A percentile compares a stretch with the other conserved stretches of the same genome.
Evolutionary conservation across 2,797 vertebrate species (phyloP).

Genomic region (Bryconaethiops microstoma): DNA sequence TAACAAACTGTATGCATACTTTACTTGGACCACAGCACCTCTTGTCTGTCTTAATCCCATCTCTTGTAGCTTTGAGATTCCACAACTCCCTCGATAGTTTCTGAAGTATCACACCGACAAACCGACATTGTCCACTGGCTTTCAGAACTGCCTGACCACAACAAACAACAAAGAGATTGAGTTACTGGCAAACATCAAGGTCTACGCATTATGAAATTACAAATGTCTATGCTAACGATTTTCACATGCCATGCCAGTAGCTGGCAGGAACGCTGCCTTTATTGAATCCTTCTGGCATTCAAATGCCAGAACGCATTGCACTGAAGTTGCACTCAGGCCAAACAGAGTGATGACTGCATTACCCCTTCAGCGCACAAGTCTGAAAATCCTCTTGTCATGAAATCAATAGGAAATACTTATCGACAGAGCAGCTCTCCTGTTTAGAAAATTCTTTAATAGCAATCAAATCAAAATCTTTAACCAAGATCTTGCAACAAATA

Average conservation of each 20-base stretch:
- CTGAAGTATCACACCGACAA: not conserved
- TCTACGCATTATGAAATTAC: not conserved
- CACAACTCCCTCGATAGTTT: not conserved
- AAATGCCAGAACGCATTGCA: slow-evolving; percentile 29
- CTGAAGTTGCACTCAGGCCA: slow-evolving; percentile 1
- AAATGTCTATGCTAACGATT: slow-evolving; percentile 12
- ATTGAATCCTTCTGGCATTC: slow-evolving; percentile 48
- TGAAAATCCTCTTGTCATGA: slow-evolving; percentile 4
- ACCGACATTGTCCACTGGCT: not conserved
- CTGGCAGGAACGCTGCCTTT: slow-evolving; percentile 30
- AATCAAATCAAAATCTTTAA: not conserved
- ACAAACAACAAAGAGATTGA: slow-evolving; percentile 3
- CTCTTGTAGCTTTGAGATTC: not conserved
- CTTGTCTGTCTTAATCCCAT: not conserved
- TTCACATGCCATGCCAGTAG: slow-evolving; percentile 1
- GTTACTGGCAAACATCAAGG: slow-evolving; percentile 4
- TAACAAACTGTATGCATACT: not conserved
- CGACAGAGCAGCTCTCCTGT: not conserved
- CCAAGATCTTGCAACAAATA: not conserved
- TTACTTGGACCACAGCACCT: not conserved
- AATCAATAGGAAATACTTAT: not conserved
- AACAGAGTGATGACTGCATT: not conserved
- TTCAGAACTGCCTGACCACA: not conserved
- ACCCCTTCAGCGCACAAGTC: slow-evolving; percentile 7
- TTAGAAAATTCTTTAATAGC: not conserved